A percentile compares a stretch with the other conserved stretches of the same genome.
Evolutionary conservation across 2,888 invertebrate species (phyloP).

Genomic region (Steromphala cineraria): DNA sequence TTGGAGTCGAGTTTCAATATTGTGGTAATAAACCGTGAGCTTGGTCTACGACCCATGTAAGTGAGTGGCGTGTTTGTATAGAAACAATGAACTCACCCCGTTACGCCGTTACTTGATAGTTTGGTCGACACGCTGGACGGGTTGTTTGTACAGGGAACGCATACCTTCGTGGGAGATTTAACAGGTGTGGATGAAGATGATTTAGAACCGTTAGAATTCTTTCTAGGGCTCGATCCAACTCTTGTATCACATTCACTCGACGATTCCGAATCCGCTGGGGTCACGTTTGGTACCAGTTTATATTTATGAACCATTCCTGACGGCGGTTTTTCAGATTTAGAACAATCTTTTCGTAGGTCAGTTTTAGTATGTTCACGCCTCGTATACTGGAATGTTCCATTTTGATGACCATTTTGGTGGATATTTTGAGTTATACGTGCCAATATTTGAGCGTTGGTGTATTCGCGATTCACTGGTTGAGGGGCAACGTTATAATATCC

Average conservation of each 20-base stretch:
- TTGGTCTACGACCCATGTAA: no score
- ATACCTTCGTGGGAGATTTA: not conserved
- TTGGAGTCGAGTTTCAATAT: no score
- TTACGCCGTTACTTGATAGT: not conserved
- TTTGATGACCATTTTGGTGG: not conserved
- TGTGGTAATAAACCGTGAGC: no score
- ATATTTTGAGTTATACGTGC: not conserved
- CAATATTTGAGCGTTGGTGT: not conserved
- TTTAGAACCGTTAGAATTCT: not conserved
- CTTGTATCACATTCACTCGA: not conserved
- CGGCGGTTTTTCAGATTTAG: not conserved
- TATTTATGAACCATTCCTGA: not conserved
- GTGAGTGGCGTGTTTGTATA: no score
- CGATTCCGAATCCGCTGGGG: not conserved
- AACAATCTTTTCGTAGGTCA: not conserved
- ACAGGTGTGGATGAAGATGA: not conserved
- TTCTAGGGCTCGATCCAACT: not conserved
- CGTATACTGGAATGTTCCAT: not conserved
- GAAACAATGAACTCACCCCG: not conserved
- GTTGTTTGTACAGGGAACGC: not conserved
- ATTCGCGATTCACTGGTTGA: not conserved
- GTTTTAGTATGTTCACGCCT: not conserved
- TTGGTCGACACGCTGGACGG: not conserved
- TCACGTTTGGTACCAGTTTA: not conserved
- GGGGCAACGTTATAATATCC: not conserved